Base-by-base conservation (phyloP, 2,888 invertebrate species). In the Drosophila longiperda region DNA sequence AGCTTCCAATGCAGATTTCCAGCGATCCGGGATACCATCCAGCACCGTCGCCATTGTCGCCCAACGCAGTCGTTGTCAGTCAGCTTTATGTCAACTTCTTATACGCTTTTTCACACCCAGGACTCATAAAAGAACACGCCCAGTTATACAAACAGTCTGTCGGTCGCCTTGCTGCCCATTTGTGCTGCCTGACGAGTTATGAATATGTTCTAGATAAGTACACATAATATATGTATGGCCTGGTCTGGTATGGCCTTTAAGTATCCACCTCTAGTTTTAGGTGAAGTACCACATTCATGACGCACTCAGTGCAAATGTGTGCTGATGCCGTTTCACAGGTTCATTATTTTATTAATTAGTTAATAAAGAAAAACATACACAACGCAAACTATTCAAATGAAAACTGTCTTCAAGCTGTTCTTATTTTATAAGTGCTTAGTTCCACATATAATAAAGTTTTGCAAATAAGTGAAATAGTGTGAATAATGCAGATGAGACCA, bases 71-170 rank as follows among this genome's bases (percentile, higher is more conserved):
- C 77, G 69, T 65, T 45, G 45, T 26, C 45, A 45, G 45, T 38
- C 81, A 60, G 84, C 87, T 89, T 89, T 90, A 87, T 88, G 90
- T 80, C 89, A 90, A 85, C 90, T 89, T 91, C 93, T 92, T 92
- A 91, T 88, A 84, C 90, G 90, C 92, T 92, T 93, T 92, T 92
- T 93, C 92, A 92, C 92, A 93, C 92, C 93, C 91, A 29, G 85
- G 90, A 86, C 87, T 92, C 91, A 92, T 42, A 92, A 83, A 88
- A 68, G 73, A 85, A 74, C 86, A 84, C 79, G 80, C 75, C 66
- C 78, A 63, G 52, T 38, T 38, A 54, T 26, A 36, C 23, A 54
- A 54, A 54, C 36, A 54, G 23, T 54, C 54, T 38, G 55, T 54
- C 36, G 26, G 17, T 29, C 52, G 71, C 64, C 65, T 67, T 75